Evolutionary conservation across 2,888 invertebrate species (phyloP).

Genomic region (Amiota minor): DNA sequence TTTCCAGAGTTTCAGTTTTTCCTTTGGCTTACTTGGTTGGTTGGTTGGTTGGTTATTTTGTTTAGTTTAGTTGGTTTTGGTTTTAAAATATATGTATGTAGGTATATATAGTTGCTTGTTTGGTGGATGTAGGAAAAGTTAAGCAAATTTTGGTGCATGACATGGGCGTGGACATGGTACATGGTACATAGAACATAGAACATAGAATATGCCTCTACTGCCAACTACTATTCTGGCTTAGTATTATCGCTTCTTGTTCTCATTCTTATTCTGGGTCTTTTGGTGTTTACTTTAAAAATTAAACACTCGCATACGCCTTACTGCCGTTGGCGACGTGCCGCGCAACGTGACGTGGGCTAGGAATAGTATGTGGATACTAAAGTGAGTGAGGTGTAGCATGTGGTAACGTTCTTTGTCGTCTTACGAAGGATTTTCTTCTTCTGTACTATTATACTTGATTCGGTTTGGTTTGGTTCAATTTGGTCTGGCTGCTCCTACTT

Average conservation of each 20-base stretch:
- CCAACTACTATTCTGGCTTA: conserved; percentile 1
- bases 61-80: not conserved
- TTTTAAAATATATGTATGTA: not conserved
- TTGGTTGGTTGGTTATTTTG: not conserved
- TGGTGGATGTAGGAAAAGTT: not conserved
- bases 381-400: too few relatives aligned
- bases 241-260: not conserved
- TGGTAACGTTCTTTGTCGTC: too few relatives aligned
- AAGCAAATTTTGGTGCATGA: conserved; percentile 1
- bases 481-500: conserved; percentile 13
- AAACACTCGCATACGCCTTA: conserved; percentile 25
- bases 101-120: not conserved
- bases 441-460: not conserved
- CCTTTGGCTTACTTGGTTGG: not conserved
- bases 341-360: not conserved
- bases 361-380: too few relatives aligned
- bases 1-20: conserved; percentile 1
- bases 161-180: not conserved
- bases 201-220: not conserved
- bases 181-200: not conserved
- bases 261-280: not conserved
- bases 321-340: conserved; percentile 11
- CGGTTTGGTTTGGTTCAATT: not conserved
- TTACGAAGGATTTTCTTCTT: too few relatives aligned
- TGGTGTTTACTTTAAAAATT: conserved; percentile 29